Conservation (phyloP, 2,888 invertebrate genomes). For the Andrena hattorfiana region DNA sequence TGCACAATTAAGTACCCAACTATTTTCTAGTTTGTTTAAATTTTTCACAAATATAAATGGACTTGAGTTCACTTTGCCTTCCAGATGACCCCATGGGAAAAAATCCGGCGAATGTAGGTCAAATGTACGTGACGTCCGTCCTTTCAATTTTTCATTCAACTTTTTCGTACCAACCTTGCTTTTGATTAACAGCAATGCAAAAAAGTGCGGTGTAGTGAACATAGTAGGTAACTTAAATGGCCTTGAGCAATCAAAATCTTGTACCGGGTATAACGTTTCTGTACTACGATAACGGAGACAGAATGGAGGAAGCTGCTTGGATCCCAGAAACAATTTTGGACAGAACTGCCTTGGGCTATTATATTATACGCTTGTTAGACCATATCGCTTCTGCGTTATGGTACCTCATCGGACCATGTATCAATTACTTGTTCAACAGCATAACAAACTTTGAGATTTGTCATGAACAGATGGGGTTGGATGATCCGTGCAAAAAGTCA, state of each 20-base stretch:
- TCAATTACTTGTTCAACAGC: neutral
- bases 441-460: neutral
- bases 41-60: no score
- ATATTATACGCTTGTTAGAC: slow-evolving; percentile 1
- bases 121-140: no score
- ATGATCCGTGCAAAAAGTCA: neutral
- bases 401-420: neutral
- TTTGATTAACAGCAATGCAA: no score
- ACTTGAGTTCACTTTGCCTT: no score
- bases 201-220: no score
- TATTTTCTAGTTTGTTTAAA: no score
- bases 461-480: neutral
- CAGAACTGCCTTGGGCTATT: slow-evolving; percentile 3
- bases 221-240: neutral
- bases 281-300: neutral
- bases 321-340: neutral
- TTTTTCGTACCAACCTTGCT: no score
- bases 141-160: no score
- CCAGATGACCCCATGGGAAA: no score
- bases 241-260: neutral
- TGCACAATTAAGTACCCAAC: no score
- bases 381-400: neutral
- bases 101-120: no score
- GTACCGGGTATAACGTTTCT: neutral
- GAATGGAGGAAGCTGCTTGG: neutral